phyloP scores from a whole-genome alignment of 2,888 invertebrate genomes.

The Phyllotreta striolata region DNA sequence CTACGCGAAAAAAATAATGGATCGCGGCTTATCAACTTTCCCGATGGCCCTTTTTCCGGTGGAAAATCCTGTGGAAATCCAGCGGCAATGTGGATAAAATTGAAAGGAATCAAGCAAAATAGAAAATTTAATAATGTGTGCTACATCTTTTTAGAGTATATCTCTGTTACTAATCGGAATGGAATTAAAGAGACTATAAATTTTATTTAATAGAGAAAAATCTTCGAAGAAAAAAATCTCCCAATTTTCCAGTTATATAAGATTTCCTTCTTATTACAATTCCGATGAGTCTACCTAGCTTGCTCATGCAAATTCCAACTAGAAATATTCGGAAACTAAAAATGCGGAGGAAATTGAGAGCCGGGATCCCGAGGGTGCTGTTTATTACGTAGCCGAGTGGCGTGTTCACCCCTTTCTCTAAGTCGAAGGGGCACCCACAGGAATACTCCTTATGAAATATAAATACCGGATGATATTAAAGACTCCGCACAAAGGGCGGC shows the following conservation, averaged over 20 bases:
- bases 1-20: conserved; percentile 48
- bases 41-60: conserved; percentile 19
- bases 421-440: conserved; percentile 43
- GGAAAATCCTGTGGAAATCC: conserved; percentile 24
- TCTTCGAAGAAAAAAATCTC: too few species aligned
- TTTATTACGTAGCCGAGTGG: conserved; percentile 46
- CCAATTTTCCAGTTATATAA: too few species aligned
- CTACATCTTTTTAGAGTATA: too few species aligned
- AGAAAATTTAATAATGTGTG: too few species aligned
- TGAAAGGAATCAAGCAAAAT: background rate
- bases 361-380: conserved; percentile 53
- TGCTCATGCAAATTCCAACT: too few species aligned
- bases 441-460: conserved; percentile 42
- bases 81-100: conserved; percentile 11
- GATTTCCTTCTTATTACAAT: too few species aligned
- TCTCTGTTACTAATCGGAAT: too few species aligned
- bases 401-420: conserved; percentile 47
- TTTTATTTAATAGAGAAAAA: too few species aligned
- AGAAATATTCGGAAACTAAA: conserved; percentile 29
- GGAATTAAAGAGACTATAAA: too few species aligned
- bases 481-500: conserved; percentile 27
- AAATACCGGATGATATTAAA: conserved; percentile 35
- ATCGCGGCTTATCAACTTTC: conserved; percentile 36
- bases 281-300: too few species aligned
- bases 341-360: conserved; percentile 56